These are phyloP conservation scores for Tenebrosternarchus preto DNA, from an alignment of 2,113 vertebrate species.

Conservation along the genomic window DNA sequence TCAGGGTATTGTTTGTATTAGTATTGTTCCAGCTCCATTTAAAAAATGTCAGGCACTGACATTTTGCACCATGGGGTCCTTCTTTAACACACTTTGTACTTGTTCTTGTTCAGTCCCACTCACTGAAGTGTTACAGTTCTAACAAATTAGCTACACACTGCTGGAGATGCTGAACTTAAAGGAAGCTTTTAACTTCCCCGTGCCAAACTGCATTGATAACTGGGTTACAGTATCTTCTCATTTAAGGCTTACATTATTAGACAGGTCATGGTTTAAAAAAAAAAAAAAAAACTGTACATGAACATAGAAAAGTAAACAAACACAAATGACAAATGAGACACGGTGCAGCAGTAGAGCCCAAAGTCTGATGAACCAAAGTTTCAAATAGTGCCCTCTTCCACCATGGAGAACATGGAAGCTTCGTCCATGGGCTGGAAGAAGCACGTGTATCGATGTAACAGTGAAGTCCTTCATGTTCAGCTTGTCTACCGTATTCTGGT, in stretches of 20 bases:
- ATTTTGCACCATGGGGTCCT: not conserved
- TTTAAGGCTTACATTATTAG: slow-evolving; percentile 45
- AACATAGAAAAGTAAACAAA: slow-evolving; percentile 40
- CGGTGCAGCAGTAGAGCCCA: not conserved
- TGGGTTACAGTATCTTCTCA: slow-evolving; percentile 25
- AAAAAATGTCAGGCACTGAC: slow-evolving; percentile 2
- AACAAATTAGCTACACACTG: not conserved
- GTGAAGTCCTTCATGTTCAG: not conserved
- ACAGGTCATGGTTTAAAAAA: slow-evolving; percentile 32
- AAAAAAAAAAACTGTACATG: slow-evolving; percentile 53
- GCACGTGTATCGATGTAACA: not conserved
- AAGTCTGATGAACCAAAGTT: slow-evolving; percentile 12
- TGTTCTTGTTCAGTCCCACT: slow-evolving; percentile 31
- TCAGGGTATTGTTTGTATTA: slow-evolving; percentile 36
- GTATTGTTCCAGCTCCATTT: slow-evolving; percentile 23
- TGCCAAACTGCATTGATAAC: slow-evolving; percentile 27
- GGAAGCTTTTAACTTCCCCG: not conserved
- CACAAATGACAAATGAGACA: slow-evolving; percentile 3
- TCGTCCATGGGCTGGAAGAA: not conserved
- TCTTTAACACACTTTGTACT: slow-evolving; percentile 16
- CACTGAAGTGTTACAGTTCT: slow-evolving; percentile 15
- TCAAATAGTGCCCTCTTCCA: not conserved
- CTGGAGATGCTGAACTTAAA: slow-evolving; percentile 8
- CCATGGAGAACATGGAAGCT: not conserved
- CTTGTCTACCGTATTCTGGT: slow-evolving; percentile 68